phyloP scores from a whole-genome alignment of 1,140 invertebrate genomes.

The Danaus melanippus region DNA sequence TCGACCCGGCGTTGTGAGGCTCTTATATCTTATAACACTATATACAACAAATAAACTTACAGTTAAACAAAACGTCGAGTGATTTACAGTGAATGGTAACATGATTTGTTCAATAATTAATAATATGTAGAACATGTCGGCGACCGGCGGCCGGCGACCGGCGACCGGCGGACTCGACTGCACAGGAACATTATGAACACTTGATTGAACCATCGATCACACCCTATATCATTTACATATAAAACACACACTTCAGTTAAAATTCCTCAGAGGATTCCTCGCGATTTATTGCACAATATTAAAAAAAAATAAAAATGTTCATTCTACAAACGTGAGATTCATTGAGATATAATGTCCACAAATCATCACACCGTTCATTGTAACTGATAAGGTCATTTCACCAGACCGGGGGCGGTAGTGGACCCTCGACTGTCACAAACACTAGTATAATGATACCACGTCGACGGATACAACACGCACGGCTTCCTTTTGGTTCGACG shows the following conservation, averaged over 20 bases:
- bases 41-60: constrained; percentile 53
- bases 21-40: constrained; percentile 43
- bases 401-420: too few species aligned
- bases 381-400: constrained; percentile 4
- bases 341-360: constrained; percentile 29
- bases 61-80: constrained; percentile 53
- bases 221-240: constrained; percentile 12
- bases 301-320: constrained; percentile 17
- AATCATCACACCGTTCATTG: constrained; percentile 15
- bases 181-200: constrained; percentile 25
- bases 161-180: constrained; percentile 15
- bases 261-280: constrained; percentile 16
- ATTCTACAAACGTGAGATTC: constrained; percentile 42
- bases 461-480: neutral
- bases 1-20: constrained; percentile 30
- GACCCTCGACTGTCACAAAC: too few species aligned
- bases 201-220: constrained; percentile 14
- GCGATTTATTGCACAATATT: constrained; percentile 33
- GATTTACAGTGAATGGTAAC: constrained; percentile 67
- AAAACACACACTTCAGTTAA: constrained; percentile 24
- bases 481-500: neutral
- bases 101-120: constrained; percentile 66
- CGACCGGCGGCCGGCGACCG: constrained; percentile 16
- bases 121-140: constrained; percentile 34
- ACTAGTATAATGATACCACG: too few species aligned